Conservation (phyloP, 2,797 vertebrate genomes). For the Botia kubotai region DNA sequence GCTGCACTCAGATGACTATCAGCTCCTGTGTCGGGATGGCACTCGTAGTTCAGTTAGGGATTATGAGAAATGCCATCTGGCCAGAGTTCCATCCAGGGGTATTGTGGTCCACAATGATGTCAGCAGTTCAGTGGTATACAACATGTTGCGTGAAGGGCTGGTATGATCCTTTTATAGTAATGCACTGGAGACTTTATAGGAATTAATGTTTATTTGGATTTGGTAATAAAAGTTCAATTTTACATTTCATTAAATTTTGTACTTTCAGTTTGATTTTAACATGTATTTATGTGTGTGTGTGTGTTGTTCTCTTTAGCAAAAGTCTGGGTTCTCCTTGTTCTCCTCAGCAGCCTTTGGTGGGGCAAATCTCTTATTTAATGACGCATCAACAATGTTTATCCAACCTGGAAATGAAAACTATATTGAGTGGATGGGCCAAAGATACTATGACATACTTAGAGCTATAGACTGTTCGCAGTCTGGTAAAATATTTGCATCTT, state of each 20-base stretch:
- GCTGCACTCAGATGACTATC: slow-evolving; percentile 78
- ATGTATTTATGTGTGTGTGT: neutral
- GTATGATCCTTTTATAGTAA: slow-evolving; percentile 69
- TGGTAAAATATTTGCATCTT: slow-evolving; percentile 36
- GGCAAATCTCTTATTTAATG: slow-evolving; percentile 86
- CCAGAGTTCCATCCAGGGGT: slow-evolving; percentile 83
- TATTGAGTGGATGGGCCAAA: slow-evolving; percentile 83
- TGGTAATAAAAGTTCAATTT: neutral
- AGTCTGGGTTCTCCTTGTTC: slow-evolving; percentile 85
- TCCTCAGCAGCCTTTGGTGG: slow-evolving; percentile 75
- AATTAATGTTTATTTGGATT: no score
- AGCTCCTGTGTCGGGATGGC: slow-evolving; percentile 88
- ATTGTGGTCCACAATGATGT: slow-evolving; percentile 79
- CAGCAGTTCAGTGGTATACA: slow-evolving; percentile 76
- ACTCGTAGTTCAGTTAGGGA: slow-evolving; percentile 73
- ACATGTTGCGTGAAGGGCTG: slow-evolving; percentile 83
- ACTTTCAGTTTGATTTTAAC: neutral
- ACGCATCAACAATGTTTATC: slow-evolving; percentile 77
- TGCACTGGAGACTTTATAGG: neutral
- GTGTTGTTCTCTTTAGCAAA: slow-evolving; percentile 69
- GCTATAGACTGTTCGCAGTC: slow-evolving; percentile 83
- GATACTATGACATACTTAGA: slow-evolving; percentile 80
- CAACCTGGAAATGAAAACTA: slow-evolving; percentile 75
- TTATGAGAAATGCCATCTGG: slow-evolving; percentile 86
- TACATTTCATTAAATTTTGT: neutral